phyloP scores from a whole-genome alignment of 2,797 vertebrate genomes.

The Macrochelys suwanniensis region DNA sequence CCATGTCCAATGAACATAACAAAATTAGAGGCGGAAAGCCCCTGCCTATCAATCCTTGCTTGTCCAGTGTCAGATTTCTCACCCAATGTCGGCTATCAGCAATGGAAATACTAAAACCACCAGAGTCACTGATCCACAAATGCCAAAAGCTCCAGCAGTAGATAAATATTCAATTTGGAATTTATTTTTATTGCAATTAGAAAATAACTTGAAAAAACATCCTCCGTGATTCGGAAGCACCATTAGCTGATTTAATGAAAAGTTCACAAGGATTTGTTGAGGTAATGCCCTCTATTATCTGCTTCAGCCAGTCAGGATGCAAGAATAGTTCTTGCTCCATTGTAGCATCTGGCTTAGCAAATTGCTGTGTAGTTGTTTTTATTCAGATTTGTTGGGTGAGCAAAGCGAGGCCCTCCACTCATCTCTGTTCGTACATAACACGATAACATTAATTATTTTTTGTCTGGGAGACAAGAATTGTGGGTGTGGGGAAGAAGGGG shows the following conservation, averaged over 20 bases:
- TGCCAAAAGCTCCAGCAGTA: neutral
- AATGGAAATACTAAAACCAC: neutral
- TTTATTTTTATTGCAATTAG: neutral
- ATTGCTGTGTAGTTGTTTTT: neutral
- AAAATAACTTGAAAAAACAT: neutral
- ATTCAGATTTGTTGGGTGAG: neutral
- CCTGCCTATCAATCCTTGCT: neutral
- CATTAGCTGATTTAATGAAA: neutral
- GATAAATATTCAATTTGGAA: neutral
- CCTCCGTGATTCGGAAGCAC: neutral
- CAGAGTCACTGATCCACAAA: neutral
- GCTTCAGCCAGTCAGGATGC: neutral
- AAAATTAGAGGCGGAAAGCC: fast-evolving
- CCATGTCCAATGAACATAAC: fast-evolving
- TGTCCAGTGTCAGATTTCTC: neutral
- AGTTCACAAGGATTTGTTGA: neutral
- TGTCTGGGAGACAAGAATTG: neutral
- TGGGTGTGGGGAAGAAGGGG: neutral
- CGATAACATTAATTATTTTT: neutral
- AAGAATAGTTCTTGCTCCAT: neutral
- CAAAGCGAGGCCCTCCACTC: neutral
- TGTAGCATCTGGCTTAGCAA: neutral
- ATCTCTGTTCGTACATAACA: neutral
- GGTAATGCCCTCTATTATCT: neutral
- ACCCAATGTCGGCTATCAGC: neutral